phyloP scores from a whole-genome alignment of 2,113 vertebrate genomes.

The Thomomys bottae region DNA sequence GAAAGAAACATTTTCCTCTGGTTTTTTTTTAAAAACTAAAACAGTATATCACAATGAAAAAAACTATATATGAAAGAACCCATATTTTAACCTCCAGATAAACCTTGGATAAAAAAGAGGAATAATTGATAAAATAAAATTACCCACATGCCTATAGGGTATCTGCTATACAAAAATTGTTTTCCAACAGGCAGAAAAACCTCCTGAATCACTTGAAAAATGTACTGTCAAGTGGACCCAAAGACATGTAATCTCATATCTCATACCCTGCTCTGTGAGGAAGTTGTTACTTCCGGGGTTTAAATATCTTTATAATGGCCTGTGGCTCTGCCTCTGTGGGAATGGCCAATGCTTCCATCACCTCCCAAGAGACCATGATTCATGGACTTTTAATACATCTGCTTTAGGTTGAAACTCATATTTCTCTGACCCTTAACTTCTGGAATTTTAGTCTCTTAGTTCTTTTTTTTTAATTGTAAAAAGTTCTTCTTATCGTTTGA shows the following conservation, averaged over 20 bases:
- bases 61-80: not conserved
- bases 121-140: constrained; percentile 37
- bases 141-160: not conserved
- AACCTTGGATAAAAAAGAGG: not conserved
- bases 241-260: not conserved
- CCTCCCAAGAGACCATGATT: not conserved
- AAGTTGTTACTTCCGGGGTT: constrained; percentile 36
- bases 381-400: constrained; percentile 17
- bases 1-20: not conserved
- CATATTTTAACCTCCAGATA: not conserved
- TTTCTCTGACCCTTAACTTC: constrained; percentile 21
- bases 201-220: constrained; percentile 41
- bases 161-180: constrained; percentile 1
- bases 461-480: constrained; percentile 51
- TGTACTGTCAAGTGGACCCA: not conserved
- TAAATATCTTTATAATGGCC: not conserved
- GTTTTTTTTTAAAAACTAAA: not conserved
- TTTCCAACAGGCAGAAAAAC: constrained; percentile 1
- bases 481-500: not conserved
- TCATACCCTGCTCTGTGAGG: not conserved
- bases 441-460: constrained; percentile 18
- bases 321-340: not conserved
- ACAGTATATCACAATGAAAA: constrained; percentile 11
- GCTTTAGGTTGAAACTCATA: constrained; percentile 36
- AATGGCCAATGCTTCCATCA: not conserved